Evolutionary conservation across 2,888 invertebrate genomes (phyloP).

Genomic region (Chirona hameri): DNA sequence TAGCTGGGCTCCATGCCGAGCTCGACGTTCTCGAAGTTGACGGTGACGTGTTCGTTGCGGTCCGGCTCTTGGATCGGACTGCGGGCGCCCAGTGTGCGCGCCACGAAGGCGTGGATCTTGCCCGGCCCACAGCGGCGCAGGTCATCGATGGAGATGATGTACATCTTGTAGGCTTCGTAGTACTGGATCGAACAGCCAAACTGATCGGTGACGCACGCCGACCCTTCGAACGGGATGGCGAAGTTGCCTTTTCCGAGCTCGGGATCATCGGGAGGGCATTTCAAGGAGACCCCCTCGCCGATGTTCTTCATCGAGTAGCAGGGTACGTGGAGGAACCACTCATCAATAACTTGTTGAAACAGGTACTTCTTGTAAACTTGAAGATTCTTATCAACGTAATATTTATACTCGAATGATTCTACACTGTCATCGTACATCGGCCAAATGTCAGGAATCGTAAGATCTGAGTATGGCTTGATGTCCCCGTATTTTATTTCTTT

Average conservation of each 20-base stretch:
- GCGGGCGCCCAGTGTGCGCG: not conserved
- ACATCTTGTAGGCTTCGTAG: not conserved
- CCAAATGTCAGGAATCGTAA: not conserved
- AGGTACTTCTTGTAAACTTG: not conserved
- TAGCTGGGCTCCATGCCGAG: not conserved
- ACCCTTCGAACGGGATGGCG: not conserved
- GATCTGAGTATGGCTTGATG: not conserved
- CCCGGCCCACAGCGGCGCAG: not conserved
- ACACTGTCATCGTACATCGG: not conserved
- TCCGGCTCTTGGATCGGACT: conserved; percentile 11
- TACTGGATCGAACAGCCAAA: not conserved
- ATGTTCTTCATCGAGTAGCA: not conserved
- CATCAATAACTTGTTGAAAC: not conserved
- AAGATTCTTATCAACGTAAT: not conserved
- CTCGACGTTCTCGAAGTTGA: conserved; percentile 25
- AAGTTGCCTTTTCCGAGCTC: not conserved
- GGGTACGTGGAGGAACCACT: conserved; percentile 3
- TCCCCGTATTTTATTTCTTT: not conserved
- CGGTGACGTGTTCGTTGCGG: conserved; percentile 10
- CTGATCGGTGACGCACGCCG: not conserved
- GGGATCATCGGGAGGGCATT: not conserved
- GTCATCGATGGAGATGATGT: conserved; percentile 1
- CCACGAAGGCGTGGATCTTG: not conserved
- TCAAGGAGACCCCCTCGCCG: not conserved
- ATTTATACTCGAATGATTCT: not conserved